Evolutionary conservation across 2,113 vertebrate genomes (phyloP).

Genomic region (Podiceps cristatus): DNA sequence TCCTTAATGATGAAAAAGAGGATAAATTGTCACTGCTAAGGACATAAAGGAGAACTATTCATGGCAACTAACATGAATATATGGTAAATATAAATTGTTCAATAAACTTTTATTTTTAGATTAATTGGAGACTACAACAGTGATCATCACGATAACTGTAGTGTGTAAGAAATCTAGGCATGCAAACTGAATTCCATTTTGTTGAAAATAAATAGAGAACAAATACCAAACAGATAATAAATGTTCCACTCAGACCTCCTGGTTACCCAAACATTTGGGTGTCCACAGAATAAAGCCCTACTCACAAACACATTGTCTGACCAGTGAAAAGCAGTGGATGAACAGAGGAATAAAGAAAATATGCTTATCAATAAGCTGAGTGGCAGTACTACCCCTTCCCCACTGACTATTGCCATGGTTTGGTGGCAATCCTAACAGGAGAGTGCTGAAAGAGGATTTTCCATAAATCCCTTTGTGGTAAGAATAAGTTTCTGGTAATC

Average conservation of each 20-base stretch:
- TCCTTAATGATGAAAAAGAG: background rate
- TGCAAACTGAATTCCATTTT: background rate
- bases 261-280: background rate
- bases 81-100: background rate
- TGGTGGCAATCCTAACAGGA: background rate
- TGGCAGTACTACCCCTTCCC: background rate
- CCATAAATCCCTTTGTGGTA: background rate
- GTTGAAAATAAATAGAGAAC: background rate
- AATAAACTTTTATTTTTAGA: background rate
- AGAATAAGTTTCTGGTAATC: background rate
- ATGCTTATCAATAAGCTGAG: rapidly evolving
- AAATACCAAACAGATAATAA: background rate
- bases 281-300: background rate
- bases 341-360: background rate
- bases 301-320: background rate
- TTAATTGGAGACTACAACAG: background rate
- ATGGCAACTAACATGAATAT: background rate
- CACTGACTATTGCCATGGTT: background rate
- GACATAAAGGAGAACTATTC: background rate
- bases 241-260: background rate
- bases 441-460: background rate
- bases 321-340: background rate
- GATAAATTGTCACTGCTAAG: background rate
- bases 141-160: background rate
- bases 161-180: background rate